Evolutionary conservation across 2,113 vertebrate genomes (phyloP).

Genomic region (Pollimyrus isidori): DNA sequence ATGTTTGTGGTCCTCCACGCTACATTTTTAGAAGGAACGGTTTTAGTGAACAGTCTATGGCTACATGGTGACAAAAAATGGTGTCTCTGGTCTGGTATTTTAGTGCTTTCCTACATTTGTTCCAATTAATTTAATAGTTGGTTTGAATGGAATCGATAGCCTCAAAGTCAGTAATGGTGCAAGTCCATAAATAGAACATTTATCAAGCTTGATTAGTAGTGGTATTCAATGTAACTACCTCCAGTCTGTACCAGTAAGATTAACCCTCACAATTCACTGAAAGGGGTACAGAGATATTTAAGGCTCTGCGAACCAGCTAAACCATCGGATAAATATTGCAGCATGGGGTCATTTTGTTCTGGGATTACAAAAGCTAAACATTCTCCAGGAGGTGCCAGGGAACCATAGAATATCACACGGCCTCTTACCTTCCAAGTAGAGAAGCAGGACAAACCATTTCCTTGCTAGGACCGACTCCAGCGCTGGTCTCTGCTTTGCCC

Average conservation of each 20-base stretch:
- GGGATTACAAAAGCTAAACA: neutral
- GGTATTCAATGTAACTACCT: neutral
- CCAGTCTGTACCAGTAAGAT: neutral
- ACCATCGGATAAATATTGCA: neutral
- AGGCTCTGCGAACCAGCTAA: neutral
- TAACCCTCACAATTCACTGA: neutral
- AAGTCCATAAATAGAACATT: neutral
- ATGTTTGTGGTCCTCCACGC: neutral
- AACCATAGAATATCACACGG: neutral
- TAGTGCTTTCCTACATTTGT: neutral
- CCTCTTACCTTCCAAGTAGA: neutral
- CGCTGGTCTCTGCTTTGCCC: neutral
- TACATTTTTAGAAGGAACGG: neutral
- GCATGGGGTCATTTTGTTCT: neutral
- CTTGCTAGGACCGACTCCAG: neutral
- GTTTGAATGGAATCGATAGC: neutral
- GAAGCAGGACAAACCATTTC: neutral
- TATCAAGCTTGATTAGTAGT: too few relatives aligned
- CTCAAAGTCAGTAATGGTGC: neutral
- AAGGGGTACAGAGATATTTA: neutral
- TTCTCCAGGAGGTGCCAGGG: neutral
- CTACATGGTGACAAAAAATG: neutral
- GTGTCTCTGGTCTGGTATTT: neutral
- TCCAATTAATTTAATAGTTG: neutral
- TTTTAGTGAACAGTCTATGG: neutral